phyloP scores from a whole-genome alignment of 2,113 vertebrate genomes.

The Phyllostomus discolor region DNA sequence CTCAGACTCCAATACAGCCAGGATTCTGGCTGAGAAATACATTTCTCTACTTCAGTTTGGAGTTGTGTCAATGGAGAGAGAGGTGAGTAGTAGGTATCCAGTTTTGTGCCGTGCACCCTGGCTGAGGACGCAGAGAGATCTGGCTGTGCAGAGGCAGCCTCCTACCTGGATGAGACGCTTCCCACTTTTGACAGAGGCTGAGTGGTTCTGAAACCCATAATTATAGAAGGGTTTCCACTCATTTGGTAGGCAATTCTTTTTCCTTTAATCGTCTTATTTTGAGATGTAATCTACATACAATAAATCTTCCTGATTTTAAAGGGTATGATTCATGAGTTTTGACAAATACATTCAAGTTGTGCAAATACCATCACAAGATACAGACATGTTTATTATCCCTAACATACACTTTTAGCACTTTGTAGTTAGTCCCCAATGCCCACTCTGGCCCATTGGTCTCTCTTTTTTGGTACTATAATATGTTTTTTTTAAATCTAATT shows the following conservation, averaged over 20 bases:
- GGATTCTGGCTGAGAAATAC: neutral
- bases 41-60: neutral
- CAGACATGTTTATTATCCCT: neutral
- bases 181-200: neutral
- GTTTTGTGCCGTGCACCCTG: neutral
- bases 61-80: neutral
- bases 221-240: neutral
- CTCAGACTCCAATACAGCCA: neutral
- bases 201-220: neutral
- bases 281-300: neutral
- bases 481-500: neutral
- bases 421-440: neutral
- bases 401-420: neutral
- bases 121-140: neutral
- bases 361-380: neutral
- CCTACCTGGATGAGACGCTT: neutral
- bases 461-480: neutral
- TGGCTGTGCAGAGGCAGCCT: neutral
- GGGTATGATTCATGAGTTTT: neutral
- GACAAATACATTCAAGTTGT: neutral
- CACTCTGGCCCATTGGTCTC: neutral
- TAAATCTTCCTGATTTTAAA: neutral
- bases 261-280: neutral
- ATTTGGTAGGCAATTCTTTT: neutral
- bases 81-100: neutral